Percentiles rank a stretch among this genome's conserved stretches.
phyloP scores from a whole-genome alignment of 1,140 invertebrate species.

The Anoplolepis gracilipes region DNA sequence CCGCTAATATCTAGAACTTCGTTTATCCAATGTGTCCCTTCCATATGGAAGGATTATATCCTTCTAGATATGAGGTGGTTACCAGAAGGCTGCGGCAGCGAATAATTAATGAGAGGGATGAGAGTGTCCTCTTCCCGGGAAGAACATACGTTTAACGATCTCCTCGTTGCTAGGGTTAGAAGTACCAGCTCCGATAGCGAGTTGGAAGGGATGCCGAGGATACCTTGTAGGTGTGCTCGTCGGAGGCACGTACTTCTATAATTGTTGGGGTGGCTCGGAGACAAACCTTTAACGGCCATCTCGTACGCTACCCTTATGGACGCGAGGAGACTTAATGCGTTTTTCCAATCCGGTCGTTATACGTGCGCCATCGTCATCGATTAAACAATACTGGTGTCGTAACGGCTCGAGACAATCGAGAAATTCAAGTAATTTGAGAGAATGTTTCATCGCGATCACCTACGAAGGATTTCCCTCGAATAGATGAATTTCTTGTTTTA shows the following conservation, averaged over 20 bases:
- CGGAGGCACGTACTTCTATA: slow-evolving; percentile 81
- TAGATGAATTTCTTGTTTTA: background rate
- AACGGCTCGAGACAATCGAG: background rate
- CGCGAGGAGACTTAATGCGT: slow-evolving; percentile 62
- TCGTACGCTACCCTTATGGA: slow-evolving; percentile 71
- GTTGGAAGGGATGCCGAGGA: slow-evolving; percentile 59
- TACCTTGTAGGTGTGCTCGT: slow-evolving; percentile 58
- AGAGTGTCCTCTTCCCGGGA: slow-evolving; percentile 72
- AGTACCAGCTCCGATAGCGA: slow-evolving; percentile 64
- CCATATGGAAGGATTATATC: slow-evolving; percentile 29
- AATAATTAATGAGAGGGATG: slow-evolving; percentile 81
- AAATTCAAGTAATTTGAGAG: background rate
- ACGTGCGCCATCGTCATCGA: slow-evolving; percentile 49
- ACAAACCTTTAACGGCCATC: slow-evolving; percentile 76
- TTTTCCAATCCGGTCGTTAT: slow-evolving; percentile 64
- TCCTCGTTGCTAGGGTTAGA: slow-evolving; percentile 54
- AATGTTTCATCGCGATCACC: background rate
- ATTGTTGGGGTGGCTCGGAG: slow-evolving; percentile 79
- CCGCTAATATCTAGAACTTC: slow-evolving; percentile 54
- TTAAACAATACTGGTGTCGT: slow-evolving; percentile 41
- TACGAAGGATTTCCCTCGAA: background rate
- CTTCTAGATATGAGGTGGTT: background rate
- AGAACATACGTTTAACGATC: slow-evolving; percentile 81
- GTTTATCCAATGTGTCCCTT: slow-evolving; percentile 16
- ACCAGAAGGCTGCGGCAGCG: slow-evolving; percentile 60